phyloP scores from a whole-genome alignment of 2,113 vertebrate genomes.

The Callionymus lyra region DNA sequence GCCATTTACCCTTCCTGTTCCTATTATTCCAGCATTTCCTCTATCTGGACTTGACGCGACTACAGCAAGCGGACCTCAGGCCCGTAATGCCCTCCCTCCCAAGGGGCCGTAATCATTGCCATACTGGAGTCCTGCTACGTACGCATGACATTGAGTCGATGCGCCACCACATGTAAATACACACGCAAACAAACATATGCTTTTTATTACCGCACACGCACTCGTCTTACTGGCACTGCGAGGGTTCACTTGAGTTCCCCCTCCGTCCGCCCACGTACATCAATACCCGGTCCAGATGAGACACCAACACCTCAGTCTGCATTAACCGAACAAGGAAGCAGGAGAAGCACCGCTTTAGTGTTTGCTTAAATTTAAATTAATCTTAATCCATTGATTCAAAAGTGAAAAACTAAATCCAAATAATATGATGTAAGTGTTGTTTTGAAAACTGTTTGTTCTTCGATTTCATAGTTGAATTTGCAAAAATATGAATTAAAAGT shows the following conservation, averaged over 20 bases:
- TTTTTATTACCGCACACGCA: slow-evolving; percentile 17
- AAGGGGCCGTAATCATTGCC: slow-evolving; percentile 72
- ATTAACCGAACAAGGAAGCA: not conserved
- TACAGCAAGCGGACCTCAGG: slow-evolving; percentile 36
- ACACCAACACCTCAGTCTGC: not conserved
- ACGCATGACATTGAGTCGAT: slow-evolving; percentile 28
- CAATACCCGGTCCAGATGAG: too few species aligned
- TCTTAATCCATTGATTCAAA: too few species aligned
- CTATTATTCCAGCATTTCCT: slow-evolving; percentile 74
- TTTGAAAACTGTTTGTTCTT: too few species aligned
- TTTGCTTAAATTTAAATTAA: too few species aligned
- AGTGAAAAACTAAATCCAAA: too few species aligned
- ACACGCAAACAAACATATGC: slow-evolving; percentile 10
- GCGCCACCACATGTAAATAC: slow-evolving; percentile 13
- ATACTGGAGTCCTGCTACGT: slow-evolving; percentile 58
- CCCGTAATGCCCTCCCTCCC: slow-evolving; percentile 44
- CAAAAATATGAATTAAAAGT: too few species aligned
- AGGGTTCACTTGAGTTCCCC: too few species aligned
- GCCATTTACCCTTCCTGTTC: slow-evolving; percentile 75
- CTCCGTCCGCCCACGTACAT: too few species aligned
- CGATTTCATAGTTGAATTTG: too few species aligned
- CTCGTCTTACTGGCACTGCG: not conserved
- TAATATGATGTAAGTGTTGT: too few species aligned
- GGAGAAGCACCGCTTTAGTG: too few species aligned
- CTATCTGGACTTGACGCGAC: slow-evolving; percentile 63